Evolutionary conservation across 2,113 vertebrate genomes (phyloP).

Genomic region (Atrichornis clamosus): DNA sequence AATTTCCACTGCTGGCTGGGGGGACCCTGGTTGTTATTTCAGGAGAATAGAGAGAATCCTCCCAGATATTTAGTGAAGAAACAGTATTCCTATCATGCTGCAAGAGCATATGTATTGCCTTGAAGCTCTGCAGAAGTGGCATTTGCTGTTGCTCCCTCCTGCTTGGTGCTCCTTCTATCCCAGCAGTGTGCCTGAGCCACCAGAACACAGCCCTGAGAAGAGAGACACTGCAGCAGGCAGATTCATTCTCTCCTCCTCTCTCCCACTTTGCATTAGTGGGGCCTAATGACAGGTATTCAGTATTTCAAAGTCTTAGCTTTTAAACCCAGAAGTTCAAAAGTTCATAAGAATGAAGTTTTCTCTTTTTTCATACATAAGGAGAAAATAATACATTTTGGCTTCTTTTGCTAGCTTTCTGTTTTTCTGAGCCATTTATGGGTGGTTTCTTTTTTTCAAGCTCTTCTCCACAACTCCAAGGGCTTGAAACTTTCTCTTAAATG

Average conservation of each 20-base stretch:
- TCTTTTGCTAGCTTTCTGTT: conserved; percentile 37
- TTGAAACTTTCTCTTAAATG: conserved; percentile 50
- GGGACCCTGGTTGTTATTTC: not conserved
- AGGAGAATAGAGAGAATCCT: not conserved
- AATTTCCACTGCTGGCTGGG: not conserved
- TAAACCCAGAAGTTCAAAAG: conserved; percentile 43
- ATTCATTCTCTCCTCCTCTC: not conserved
- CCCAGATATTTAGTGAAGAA: not conserved
- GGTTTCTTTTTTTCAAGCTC: conserved; percentile 24
- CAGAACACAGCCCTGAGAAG: not conserved
- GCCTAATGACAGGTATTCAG: conserved; percentile 27
- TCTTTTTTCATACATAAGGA: conserved; percentile 32
- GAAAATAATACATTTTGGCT: conserved; percentile 55
- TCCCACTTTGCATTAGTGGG: not conserved
- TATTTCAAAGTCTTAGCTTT: conserved; percentile 15
- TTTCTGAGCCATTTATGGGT: conserved; percentile 44
- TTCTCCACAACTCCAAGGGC: not conserved
- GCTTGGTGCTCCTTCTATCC: not conserved
- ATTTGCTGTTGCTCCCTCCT: not conserved
- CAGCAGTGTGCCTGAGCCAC: not conserved
- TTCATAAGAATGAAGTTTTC: conserved; percentile 15
- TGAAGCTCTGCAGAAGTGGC: not conserved
- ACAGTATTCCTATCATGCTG: not conserved
- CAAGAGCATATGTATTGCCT: not conserved
- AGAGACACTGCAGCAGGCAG: not conserved